Base-by-base conservation (phyloP, 2,888 invertebrate species). In the Papilio gigon region DNA sequence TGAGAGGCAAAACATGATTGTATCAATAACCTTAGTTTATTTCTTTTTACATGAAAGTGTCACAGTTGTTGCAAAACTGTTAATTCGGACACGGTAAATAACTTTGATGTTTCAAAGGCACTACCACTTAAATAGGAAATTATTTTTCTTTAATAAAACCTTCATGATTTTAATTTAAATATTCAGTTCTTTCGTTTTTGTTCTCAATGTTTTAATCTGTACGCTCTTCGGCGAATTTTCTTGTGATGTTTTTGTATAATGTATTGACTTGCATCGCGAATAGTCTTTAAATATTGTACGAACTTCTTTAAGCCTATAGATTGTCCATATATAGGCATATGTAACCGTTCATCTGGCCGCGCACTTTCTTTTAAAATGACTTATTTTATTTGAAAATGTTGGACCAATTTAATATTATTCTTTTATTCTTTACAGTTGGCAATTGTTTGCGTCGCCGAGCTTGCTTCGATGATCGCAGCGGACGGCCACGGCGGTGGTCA, bases 401-500 rank as follows among this genome's bases (percentile, higher is more conserved):
- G n/a, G n/a, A n/a, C n/a, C n/a, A n/a, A n/a, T n/a, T n/a, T n/a
- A n/a, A n/a, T n/a, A 4, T 11, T 6, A 25, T n/a, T 27, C 9
- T 17, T 37, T 14, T 35, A 25, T 87, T n/a, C n/a, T n/a, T n/a
- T 86, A 40, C 86, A 90, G 91, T 78, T 90, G 75, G 84, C 78
- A 37, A 75, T 88, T 63, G 81, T 86, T 68, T 93, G 85, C 78
- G 85, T 84, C 79, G 89, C 84, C 53, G 87, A 77, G 83, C 81
- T 87, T 72, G 76, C 79, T 72, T 83, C 77, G 76, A 81, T 85
- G 77, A 86, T 84, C 70, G 77, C 77, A 72, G 90, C 89, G 0
- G 92, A 88, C 2, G 93, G 93, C 22, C 89, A 92, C 71, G 93
- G 93, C 69, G 93, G 93, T 61, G 85, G 87, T 40, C 94, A 95